Percentiles rank a stretch among this genome's conserved stretches.
Evolutionary conservation across 2,888 invertebrate species (phyloP).

Genomic region (Nomada fucata): DNA sequence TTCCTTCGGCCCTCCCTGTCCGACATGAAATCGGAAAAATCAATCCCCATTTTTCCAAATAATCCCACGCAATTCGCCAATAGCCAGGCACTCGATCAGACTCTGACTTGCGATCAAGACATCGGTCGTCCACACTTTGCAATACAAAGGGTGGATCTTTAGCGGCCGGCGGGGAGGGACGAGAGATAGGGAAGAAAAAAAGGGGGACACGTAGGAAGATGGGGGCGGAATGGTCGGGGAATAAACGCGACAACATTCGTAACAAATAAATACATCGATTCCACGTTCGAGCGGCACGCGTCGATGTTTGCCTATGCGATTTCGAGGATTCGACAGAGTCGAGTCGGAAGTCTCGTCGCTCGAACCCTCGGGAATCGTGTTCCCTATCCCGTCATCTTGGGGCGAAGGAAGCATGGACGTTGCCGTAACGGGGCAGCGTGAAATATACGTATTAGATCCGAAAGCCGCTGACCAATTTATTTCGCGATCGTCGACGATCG

Average conservation of each 20-base stretch:
- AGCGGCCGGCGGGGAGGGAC: background rate
- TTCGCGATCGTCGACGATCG: slow-evolving; percentile 1
- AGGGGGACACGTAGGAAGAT: background rate
- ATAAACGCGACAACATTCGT: slow-evolving; percentile 11
- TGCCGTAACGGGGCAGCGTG: slow-evolving; percentile 19
- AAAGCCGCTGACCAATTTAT: slow-evolving; percentile 20
- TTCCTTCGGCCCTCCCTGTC: background rate
- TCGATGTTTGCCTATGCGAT: slow-evolving; percentile 60
- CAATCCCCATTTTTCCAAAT: slow-evolving; percentile 34
- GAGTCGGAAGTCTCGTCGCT: slow-evolving; percentile 33
- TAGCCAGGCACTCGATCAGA: background rate
- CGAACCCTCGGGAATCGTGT: slow-evolving; percentile 33
- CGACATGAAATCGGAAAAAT: slow-evolving; percentile 14
- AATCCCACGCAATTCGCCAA: slow-evolving; percentile 21
- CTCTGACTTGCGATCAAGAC: background rate
- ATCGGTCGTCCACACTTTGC: background rate
- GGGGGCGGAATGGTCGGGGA: background rate
- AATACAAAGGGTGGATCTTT: background rate
- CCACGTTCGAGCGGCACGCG: slow-evolving; percentile 51
- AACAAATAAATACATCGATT: slow-evolving; percentile 1
- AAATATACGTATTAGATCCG: slow-evolving; percentile 35
- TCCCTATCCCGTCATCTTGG: background rate
- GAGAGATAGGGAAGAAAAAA: background rate
- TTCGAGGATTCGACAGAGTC: slow-evolving; percentile 40
- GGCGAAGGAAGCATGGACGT: background rate